These are phyloP conservation scores for Cryptomyrus ogoouensis DNA, from an alignment of 2,113 vertebrate species.

Conservation along the genomic window DNA sequence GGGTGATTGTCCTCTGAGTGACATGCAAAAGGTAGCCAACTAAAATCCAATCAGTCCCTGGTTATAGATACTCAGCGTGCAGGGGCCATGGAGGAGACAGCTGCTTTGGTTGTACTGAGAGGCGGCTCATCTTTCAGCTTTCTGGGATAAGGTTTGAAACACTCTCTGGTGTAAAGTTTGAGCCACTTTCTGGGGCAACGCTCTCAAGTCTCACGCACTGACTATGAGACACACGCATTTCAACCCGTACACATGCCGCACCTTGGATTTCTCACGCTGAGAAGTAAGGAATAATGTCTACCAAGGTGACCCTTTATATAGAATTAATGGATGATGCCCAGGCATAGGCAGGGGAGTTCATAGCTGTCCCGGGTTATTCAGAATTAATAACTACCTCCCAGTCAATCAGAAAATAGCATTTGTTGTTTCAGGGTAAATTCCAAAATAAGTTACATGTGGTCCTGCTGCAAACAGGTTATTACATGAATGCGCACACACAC, in stretches of 20 bases:
- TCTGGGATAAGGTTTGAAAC: background rate
- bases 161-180: background rate
- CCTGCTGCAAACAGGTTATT: background rate
- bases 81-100: background rate
- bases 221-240: background rate
- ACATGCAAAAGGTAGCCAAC: slow-evolving; percentile 4
- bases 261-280: no score
- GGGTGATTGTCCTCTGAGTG: background rate
- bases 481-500: background rate
- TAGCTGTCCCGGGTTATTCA: background rate
- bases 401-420: background rate
- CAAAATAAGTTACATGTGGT: background rate
- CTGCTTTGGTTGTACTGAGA: background rate
- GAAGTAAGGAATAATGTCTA: background rate
- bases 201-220: background rate
- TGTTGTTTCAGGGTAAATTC: background rate
- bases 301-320: background rate
- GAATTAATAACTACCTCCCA: background rate
- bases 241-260: no score
- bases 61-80: slow-evolving; percentile 3
- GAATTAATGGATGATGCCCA: background rate
- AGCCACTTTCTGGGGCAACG: background rate
- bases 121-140: background rate
- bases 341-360: background rate
- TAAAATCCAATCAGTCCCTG: background rate